A percentile compares a stretch with the other conserved stretches of the same genome.
phyloP scores from a whole-genome alignment of 2,888 invertebrate species.

The Lutraria lutraria region DNA sequence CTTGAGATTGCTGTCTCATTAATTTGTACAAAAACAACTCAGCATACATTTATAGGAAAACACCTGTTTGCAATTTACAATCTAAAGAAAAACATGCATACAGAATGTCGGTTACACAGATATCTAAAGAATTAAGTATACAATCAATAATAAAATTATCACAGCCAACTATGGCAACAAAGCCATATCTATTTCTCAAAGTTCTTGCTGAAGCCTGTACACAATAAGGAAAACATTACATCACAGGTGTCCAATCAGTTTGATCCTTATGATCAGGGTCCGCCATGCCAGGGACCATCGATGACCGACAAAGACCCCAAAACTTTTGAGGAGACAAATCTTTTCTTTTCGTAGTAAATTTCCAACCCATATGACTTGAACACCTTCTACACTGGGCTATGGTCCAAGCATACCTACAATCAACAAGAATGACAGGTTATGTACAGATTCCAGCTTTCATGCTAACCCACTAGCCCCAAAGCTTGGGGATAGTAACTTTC shows the following conservation, averaged over 20 bases:
- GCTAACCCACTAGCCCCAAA: too few species aligned
- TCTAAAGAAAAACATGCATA: too few species aligned
- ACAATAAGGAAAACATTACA: constrained; percentile 52
- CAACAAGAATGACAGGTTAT: neutral
- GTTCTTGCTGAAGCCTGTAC: neutral
- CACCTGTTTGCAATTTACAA: too few species aligned
- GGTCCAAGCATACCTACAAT: constrained; percentile 92
- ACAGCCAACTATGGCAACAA: neutral
- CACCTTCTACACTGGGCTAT: constrained; percentile 91
- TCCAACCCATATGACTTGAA: constrained; percentile 92
- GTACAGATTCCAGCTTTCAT: neutral
- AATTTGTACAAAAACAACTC: too few species aligned
- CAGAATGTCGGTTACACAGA: too few species aligned
- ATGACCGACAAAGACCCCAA: constrained; percentile 90
- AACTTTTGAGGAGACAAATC: constrained; percentile 90
- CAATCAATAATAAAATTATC: neutral
- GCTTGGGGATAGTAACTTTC: too few species aligned
- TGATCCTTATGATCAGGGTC: constrained; percentile 53
- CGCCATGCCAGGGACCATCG: constrained; percentile 82
- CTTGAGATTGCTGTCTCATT: too few species aligned
- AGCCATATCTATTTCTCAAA: neutral
- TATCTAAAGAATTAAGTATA: too few species aligned
- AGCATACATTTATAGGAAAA: too few species aligned
- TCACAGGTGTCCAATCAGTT: constrained; percentile 69
- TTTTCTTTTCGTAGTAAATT: constrained; percentile 90